Conservation (phyloP, 2,888 invertebrate genomes). For the Diaprepes abbreviatus region DNA sequence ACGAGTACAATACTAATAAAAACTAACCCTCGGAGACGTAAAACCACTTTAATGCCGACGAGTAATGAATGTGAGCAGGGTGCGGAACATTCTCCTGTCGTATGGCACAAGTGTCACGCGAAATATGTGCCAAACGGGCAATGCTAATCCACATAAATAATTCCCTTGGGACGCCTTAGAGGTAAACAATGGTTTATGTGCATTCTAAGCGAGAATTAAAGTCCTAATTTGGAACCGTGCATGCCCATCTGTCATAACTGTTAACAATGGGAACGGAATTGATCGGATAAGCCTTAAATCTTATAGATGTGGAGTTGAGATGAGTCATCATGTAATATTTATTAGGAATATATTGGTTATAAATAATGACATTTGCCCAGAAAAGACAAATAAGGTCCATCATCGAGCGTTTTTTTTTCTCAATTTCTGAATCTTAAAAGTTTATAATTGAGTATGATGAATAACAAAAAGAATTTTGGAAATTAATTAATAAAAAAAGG, state of each 20-base stretch:
- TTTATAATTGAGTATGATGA: no score
- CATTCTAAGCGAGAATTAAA: slow-evolving; percentile 32
- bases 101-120: slow-evolving; percentile 34
- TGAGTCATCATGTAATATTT: neutral
- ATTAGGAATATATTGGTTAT: no score
- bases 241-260: slow-evolving; percentile 30
- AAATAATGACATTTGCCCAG: no score
- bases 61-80: slow-evolving; percentile 13
- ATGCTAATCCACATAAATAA: slow-evolving; percentile 37
- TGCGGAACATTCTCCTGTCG: slow-evolving; percentile 35
- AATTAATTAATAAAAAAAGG: no score
- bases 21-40: slow-evolving; percentile 1
- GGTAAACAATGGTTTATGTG: slow-evolving; percentile 40
- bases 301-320: neutral
- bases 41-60: slow-evolving; percentile 10
- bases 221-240: slow-evolving; percentile 23
- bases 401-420: no score
- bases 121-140: slow-evolving; percentile 27
- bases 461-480: no score
- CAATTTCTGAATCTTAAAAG: no score
- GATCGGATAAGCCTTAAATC: neutral
- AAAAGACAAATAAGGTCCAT: no score
- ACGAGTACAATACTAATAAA: slow-evolving; percentile 3
- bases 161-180: slow-evolving; percentile 23
- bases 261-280: slow-evolving; percentile 1